Evolutionary conservation across 2,888 invertebrate genomes (phyloP).

Genomic region (Nezara viridula): DNA sequence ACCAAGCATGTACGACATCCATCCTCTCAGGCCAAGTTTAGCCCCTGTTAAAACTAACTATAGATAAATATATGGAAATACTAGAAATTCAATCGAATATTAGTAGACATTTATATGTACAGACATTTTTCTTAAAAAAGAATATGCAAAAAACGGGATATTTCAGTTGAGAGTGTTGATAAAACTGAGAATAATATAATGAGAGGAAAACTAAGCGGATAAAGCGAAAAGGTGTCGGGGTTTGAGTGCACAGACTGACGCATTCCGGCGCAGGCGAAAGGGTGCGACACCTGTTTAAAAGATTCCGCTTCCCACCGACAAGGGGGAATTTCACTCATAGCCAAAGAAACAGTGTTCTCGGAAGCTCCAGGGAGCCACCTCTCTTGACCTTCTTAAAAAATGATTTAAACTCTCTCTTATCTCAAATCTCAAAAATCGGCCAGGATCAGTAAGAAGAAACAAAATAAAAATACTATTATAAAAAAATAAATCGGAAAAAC

Average conservation of each 20-base stretch:
- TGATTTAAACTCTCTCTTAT: constrained; percentile 55
- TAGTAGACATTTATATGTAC: too few species aligned
- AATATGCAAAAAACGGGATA: neutral
- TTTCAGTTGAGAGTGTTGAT: neutral
- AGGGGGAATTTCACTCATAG: constrained; percentile 34
- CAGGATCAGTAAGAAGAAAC: constrained; percentile 25
- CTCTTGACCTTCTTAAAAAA: constrained; percentile 48
- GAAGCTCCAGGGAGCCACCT: constrained; percentile 23
- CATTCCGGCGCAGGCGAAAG: constrained; percentile 40
- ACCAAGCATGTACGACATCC: too few species aligned
- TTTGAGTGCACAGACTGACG: neutral
- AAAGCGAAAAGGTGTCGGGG: constrained; percentile 3
- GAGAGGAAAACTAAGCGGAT: neutral
- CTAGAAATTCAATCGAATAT: too few species aligned
- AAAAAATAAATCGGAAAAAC: constrained; percentile 42
- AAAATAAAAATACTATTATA: constrained; percentile 40
- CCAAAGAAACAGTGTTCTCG: constrained; percentile 38
- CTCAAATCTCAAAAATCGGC: constrained; percentile 54
- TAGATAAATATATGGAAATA: too few species aligned
- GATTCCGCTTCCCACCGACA: constrained; percentile 38
- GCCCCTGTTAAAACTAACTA: too few species aligned
- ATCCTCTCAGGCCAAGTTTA: too few species aligned
- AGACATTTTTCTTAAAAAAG: too few species aligned
- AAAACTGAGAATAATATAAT: neutral
- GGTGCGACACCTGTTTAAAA: constrained; percentile 47